Percentiles rank a stretch among this genome's conserved stretches.
Conservation (phyloP, 2,113 vertebrate species). For the Ardeotis arabs region DNA sequence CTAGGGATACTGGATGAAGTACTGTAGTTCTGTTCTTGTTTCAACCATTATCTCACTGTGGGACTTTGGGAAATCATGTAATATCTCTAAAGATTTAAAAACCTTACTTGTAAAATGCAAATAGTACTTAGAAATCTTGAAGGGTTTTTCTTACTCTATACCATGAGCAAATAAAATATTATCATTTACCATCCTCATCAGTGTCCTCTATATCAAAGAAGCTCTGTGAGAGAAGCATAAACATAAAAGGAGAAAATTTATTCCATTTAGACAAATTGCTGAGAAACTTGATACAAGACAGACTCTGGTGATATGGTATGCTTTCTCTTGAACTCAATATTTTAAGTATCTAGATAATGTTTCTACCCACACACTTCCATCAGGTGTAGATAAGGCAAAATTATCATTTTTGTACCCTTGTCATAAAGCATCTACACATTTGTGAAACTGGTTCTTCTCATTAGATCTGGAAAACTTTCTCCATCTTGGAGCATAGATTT, state of each 20-base stretch:
- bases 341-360: not conserved
- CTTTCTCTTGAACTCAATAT: not conserved
- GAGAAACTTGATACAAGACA: not conserved
- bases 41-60: conserved; percentile 1
- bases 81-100: conserved; percentile 9
- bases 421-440: not conserved
- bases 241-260: not conserved
- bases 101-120: not conserved
- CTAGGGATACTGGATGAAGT: not conserved
- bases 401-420: not conserved
- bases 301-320: not conserved
- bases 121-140: not conserved
- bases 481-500: not conserved
- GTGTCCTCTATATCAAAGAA: not conserved
- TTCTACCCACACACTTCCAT: not conserved
- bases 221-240: not conserved
- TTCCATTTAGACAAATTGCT: not conserved
- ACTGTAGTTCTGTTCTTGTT: not conserved
- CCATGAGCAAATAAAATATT: not conserved
- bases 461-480: not conserved
- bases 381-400: not conserved
- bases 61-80: conserved; percentile 14
- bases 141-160: not conserved
- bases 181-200: not conserved
- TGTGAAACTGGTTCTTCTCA: not conserved